These are phyloP conservation scores for Myiotriccus ornatus DNA, from an alignment of 2,797 vertebrate species.

Conservation along the genomic window DNA sequence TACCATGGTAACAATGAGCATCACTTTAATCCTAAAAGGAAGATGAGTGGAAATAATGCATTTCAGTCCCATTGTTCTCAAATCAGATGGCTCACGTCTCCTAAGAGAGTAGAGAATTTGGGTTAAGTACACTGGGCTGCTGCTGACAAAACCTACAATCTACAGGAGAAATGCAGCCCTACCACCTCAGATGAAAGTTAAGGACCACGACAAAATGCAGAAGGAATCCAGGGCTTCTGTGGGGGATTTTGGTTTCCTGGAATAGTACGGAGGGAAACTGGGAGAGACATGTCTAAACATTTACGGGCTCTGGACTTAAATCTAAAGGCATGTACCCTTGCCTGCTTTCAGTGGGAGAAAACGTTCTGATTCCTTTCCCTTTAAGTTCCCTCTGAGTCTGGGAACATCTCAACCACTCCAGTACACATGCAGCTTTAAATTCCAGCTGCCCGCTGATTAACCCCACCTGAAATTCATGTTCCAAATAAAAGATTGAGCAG, in stretches of 20 bases:
- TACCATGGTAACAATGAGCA: neutral
- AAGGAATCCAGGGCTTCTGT: neutral
- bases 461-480: slow-evolving; percentile 29
- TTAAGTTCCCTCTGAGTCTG: neutral
- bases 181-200: neutral
- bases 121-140: neutral
- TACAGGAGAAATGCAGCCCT: neutral
- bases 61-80: slow-evolving; percentile 3
- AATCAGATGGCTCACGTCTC: neutral
- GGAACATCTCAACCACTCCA: neutral
- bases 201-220: neutral
- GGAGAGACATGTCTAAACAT: neutral
- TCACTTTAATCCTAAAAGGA: slow-evolving; percentile 2
- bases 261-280: neutral
- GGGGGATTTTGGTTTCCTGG: neutral
- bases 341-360: neutral
- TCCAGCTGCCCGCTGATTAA: neutral
- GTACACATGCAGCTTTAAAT: neutral
- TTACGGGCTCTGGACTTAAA: neutral
- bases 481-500: slow-evolving; percentile 14
- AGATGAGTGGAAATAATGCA: slow-evolving; percentile 22
- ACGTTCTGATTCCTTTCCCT: neutral
- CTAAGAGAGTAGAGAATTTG: slow-evolving; percentile 1
- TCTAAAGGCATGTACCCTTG: rapidly evolving
- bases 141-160: neutral